Base-by-base conservation (phyloP, 2,797 vertebrate genomes). In the Catharus ustulatus region DNA sequence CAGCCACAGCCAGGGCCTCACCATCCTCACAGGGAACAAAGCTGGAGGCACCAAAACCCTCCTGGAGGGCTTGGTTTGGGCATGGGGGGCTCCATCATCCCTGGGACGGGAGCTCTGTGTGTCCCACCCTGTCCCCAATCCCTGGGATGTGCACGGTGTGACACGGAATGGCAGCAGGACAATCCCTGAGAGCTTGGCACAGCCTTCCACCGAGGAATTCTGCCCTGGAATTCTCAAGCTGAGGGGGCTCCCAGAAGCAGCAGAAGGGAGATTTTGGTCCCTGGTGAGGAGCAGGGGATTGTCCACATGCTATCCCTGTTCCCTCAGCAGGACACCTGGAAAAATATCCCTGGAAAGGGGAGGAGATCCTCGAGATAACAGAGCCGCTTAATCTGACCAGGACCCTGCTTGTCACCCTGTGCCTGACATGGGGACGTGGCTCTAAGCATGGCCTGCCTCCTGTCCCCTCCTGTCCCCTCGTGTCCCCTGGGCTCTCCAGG, bases 301-400 rank as follows among this genome's bases (percentile, higher is more conserved):
- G 9, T 12, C 29, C 54, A 52, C 14, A 5, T 0, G 1, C 29
- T 5, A 0, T 22, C 43, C 16, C 4, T 8, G 23, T n/a, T n/a
- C 34, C 16, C 14, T 21, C 12, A 13, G 2, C 22, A 15, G 52
- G 61, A n/a, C 46, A 54, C 15, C 61, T 1, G 8, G 48, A 16
- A 52, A 46, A 55, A 24, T 5, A 21, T 10, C 62, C 66, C 48
- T 23, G 84, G 18, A 27, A 48, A 48, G 54, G 0, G 7, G 32
- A 58, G 8, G n/a, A 59, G 78, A 29, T 43, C 0, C 1, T 3
- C 0, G 19, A 61, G 66, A 58, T 61, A 49, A 68, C 0, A 1
- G 71, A 82, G 84, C 30, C 11, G 38, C 67, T 87, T 57, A 36
- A 61, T 78, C 87, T 5, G 26, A 12, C 30, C 19, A 2, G 6